Conservation (phyloP, 2,797 vertebrate species). For the Aphelocoma californica region DNA sequence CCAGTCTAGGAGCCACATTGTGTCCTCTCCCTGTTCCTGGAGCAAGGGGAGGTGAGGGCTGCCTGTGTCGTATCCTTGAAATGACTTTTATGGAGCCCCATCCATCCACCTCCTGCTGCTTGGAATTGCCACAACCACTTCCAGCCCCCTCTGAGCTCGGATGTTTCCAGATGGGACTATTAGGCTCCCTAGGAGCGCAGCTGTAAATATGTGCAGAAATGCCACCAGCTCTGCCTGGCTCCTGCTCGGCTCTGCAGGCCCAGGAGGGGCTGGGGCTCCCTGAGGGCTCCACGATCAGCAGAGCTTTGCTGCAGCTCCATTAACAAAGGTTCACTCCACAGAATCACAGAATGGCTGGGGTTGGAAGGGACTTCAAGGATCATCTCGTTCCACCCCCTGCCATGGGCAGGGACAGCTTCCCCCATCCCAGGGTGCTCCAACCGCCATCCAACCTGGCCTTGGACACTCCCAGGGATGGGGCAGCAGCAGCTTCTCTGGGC, state of each 20-base stretch:
- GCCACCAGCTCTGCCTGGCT: background rate
- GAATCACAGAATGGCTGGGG: background rate
- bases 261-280: background rate
- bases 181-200: background rate
- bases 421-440: background rate
- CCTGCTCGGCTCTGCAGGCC: background rate
- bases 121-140: background rate
- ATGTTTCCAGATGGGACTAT: conserved; percentile 31
- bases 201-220: background rate
- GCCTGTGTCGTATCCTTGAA: background rate
- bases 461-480: background rate
- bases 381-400: fast-evolving
- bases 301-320: background rate
- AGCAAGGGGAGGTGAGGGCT: background rate
- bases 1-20: fast-evolving
- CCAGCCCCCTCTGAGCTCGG: background rate
- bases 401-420: background rate
- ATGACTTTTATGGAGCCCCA: background rate
- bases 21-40: background rate
- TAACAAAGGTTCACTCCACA: background rate
- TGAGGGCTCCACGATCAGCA: background rate
- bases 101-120: conserved; percentile 10
- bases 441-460: background rate
- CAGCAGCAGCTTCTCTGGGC: background rate
- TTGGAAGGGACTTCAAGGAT: background rate